Evolutionary conservation across 2,797 vertebrate species (phyloP).

Genomic region (Tapirus indicus): DNA sequence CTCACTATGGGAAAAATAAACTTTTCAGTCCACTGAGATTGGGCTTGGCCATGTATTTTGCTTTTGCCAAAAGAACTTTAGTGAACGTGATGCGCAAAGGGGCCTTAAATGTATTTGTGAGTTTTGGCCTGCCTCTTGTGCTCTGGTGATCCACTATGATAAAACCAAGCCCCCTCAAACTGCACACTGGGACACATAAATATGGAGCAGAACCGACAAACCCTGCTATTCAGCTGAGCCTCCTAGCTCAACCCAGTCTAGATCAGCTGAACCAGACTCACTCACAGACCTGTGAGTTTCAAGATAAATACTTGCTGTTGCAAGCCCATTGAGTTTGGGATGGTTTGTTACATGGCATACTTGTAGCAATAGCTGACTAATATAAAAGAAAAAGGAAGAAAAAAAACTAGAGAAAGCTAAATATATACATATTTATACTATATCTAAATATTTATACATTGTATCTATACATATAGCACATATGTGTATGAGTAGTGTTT

Average conservation of each 20-base stretch:
- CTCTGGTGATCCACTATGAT: neutral
- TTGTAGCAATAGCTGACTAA: neutral
- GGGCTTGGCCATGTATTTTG: neutral
- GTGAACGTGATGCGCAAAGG: neutral
- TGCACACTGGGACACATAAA: neutral
- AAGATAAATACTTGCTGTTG: neutral
- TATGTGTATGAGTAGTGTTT: neutral
- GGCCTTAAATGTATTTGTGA: fast-evolving
- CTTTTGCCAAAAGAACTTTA: neutral
- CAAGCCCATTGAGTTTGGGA: neutral
- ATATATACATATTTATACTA: neutral
- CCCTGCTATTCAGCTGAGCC: neutral
- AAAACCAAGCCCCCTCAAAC: neutral
- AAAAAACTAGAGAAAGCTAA: neutral
- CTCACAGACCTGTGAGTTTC: neutral
- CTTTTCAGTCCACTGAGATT: neutral
- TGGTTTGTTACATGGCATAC: neutral
- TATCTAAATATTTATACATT: neutral
- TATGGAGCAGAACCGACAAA: neutral
- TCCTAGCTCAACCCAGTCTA: neutral
- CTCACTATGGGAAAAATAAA: neutral
- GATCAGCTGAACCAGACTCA: neutral
- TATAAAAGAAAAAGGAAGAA: neutral
- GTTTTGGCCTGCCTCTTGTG: neutral
- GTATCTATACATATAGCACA: neutral